A percentile compares a stretch with the other conserved stretches of the same genome.
These are phyloP conservation scores for Whitmania pigra DNA, from an alignment of 1,140 invertebrate genomes.

Conservation along the genomic window DNA sequence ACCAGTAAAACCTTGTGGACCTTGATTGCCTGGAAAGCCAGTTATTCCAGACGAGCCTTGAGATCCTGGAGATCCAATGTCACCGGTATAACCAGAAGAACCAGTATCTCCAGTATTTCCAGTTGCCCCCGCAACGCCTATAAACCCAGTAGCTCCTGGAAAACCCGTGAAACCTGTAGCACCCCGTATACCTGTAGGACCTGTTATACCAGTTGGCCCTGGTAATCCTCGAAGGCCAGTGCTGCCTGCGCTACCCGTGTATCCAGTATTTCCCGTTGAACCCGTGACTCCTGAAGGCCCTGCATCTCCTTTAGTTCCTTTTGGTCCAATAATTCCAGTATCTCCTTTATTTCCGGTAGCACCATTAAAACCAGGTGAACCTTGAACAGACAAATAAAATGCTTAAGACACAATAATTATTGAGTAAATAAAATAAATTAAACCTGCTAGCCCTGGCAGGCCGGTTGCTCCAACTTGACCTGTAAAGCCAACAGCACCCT, in stretches of 20 bases:
- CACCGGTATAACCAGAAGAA: constrained; percentile 8
- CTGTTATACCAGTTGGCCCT: constrained; percentile 9
- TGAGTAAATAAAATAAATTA: constrained; percentile 3
- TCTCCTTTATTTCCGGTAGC: constrained; percentile 49
- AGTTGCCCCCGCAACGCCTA: background rate
- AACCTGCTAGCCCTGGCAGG: background rate
- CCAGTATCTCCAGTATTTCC: constrained; percentile 7
- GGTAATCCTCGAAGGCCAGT: background rate
- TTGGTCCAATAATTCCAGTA: constrained; percentile 13
- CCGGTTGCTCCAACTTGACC: background rate
- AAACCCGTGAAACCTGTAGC: background rate
- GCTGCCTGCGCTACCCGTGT: background rate
- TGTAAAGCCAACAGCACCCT: background rate
- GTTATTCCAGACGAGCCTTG: background rate
- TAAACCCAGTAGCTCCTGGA: background rate
- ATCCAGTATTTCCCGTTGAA: constrained; percentile 12
- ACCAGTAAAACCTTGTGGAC: background rate
- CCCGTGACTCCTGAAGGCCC: background rate
- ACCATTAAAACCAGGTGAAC: constrained; percentile 42
- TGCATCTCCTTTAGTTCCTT: constrained; percentile 9
- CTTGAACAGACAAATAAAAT: background rate
- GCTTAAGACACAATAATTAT: background rate
- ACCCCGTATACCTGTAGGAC: background rate
- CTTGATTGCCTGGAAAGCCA: constrained; percentile 4
- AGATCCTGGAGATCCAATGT: constrained; percentile 3